Evolutionary conservation across 2,888 invertebrate genomes (phyloP), one percentile per base, ranked within the genome.

Genomic region (Himalopsyche anomala): DNA sequence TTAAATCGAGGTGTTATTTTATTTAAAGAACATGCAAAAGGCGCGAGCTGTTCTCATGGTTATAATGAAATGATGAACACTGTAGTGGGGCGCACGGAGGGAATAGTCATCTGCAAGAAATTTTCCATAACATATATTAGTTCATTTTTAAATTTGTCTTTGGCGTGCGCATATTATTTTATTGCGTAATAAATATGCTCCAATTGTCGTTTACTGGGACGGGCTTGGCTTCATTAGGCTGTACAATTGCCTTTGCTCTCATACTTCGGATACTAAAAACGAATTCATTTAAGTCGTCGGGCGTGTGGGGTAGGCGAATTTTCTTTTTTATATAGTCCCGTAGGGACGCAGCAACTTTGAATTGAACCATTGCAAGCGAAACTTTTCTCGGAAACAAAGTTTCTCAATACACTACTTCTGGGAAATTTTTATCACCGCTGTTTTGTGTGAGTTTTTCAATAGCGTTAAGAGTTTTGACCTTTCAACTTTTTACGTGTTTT

Each of bases 241-340:
- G 28, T 36, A 36, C 36, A 12, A 74, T 74, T 36, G 74, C 15
- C 74, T 74, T 36, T 36, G 15, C 74, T 74, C 38, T 12, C 74
- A 28, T 9, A 28, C 69, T 69, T 12, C 74, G 15, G 74, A 74
- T 74, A 9, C 19, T 28, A 38, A 36, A 74, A 74, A 74, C 11
- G 74, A 74, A 69, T 28, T 74, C 74, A 74, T 74, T 36, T 38
- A 74, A 74, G 28, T 74, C 36, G 12, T 36, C 28, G 74, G 28
- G 74, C 38, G 74, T 12, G 99, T 99, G 90, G 99, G 97, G 92
- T 97, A 97, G 91, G 97, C 97, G 91, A 93, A 94, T 90, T 79
- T 74, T 54, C 4, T 45, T 56, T 81, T 36, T 80, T 84, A 80
- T 84, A 84, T 45, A 17, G 86, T 54, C 56, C 87, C 83, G 83